A percentile compares a stretch with the other conserved stretches of the same genome.
These are phyloP conservation scores for Gerris lacustris DNA, from an alignment of 2,888 invertebrate genomes.

Conservation along the genomic window DNA sequence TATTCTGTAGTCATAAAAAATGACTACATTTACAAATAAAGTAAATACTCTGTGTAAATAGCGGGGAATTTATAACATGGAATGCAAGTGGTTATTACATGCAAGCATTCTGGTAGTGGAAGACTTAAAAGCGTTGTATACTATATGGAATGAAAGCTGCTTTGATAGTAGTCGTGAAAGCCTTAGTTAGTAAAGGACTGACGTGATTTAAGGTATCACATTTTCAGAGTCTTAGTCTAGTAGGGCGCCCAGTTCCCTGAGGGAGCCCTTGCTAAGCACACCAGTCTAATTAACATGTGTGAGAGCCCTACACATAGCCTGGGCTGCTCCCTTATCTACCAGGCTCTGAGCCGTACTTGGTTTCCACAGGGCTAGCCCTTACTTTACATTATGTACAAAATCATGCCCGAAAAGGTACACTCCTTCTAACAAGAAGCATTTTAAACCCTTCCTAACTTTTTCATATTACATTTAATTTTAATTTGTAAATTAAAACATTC, in stretches of 20 bases:
- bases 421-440: background rate
- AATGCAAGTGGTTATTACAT: too few species aligned
- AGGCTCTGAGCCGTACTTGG: background rate
- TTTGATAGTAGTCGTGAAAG: background rate
- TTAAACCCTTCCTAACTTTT: background rate
- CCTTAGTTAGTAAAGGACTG: background rate
- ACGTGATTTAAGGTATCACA: constrained; percentile 1
- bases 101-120: too few species aligned
- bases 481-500: too few species aligned
- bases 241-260: background rate
- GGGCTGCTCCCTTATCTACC: background rate
- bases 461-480: too few species aligned
- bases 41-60: too few species aligned
- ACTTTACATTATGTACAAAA: background rate
- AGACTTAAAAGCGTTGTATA: too few species aligned
- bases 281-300: background rate
- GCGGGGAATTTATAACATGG: too few species aligned
- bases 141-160: background rate
- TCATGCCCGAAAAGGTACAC: background rate
- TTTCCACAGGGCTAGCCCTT: background rate
- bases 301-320: background rate
- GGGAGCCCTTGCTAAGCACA: background rate
- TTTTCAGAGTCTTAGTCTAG: background rate
- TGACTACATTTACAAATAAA: too few species aligned
- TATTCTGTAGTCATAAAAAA: too few species aligned